These are phyloP conservation scores for Eucera pruinosa DNA, from an alignment of 2,888 invertebrate species.

Conservation along the genomic window DNA sequence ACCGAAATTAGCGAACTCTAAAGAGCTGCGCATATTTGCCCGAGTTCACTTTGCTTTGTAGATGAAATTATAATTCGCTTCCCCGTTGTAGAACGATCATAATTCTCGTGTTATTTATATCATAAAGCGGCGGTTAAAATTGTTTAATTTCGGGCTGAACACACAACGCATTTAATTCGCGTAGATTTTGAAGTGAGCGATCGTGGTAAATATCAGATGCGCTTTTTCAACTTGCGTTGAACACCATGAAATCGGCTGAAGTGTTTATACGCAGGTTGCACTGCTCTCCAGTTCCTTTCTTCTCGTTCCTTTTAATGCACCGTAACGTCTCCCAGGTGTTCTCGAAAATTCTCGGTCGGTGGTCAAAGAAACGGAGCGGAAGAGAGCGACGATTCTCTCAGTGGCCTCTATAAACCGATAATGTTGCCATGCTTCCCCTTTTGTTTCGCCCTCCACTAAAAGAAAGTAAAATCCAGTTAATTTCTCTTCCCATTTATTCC, in stretches of 20 bases:
- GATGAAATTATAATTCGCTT: background rate
- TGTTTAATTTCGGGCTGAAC: background rate
- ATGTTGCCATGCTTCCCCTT: background rate
- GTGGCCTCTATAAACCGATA: slow-evolving; percentile 58
- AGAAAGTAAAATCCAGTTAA: slow-evolving; percentile 61
- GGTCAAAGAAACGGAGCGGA: slow-evolving; percentile 39
- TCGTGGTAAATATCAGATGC: background rate
- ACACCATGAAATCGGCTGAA: background rate
- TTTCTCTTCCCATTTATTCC: slow-evolving; percentile 36
- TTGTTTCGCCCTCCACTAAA: slow-evolving; percentile 19
- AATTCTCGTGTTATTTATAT: background rate
- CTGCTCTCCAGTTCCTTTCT: background rate
- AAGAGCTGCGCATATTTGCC: no score
- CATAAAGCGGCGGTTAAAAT: background rate
- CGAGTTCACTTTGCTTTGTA: no score
- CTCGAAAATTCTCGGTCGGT: slow-evolving; percentile 44
- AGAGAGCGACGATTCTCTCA: slow-evolving; percentile 25
- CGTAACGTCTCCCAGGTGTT: slow-evolving; percentile 33
- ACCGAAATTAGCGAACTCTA: no score
- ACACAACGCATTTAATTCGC: background rate
- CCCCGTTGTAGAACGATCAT: background rate
- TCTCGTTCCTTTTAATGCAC: slow-evolving; percentile 19
- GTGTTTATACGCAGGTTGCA: background rate
- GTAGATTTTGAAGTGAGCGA: background rate
- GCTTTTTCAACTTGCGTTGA: background rate